Evolutionary conservation across 2,113 vertebrate genomes (phyloP), one percentile per base, ranked within the genome.

Genomic region (Larimichthys crocea): DNA sequence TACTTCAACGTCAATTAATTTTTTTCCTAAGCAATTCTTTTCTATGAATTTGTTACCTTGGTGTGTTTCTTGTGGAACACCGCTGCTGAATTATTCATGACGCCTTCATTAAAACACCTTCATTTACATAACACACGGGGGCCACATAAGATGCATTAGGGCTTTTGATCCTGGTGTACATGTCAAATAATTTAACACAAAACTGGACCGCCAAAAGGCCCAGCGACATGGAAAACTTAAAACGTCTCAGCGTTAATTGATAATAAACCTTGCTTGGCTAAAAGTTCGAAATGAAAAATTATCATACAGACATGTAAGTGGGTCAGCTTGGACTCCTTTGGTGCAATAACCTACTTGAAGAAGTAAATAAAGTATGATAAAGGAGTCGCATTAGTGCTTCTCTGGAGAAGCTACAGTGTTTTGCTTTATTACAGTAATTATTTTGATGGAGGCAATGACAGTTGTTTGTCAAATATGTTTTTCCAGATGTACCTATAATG

Each of bases 21-120:
- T 80, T 76, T 78, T 67, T 86, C 61, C 70, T 68, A 77, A 89
- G 79, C 46, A 85, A 87, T 87, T 83, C 50, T 86, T 89, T 82
- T 62, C 71, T 70, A 72, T 80, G 70, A 88, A 86, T 93, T 88
- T 84, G 85, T 79, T 88, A 74, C 80, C 86, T 84, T 14, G 26
- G 74, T 87, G 88, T 35, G 59, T 86, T 86, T 90, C 72, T 65
- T 44, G 57, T 84, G 60, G 77, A 90, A 79, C 84, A 82, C 85
- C 59, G 57, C 72, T 87, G 72, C 74, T 94, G 90, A 93, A 94
- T 93, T 90, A 94, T 95, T 91, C 89, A 94, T 92, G 74, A 69
- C 3, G 50, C 83, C 87, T 92, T 94, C 90, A 92, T 94, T 94
- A 94, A 94, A 94, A 91, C 69, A 65, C 61, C 64, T 59, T n/a